Conservation (phyloP, 2,797 vertebrate species). For the Smutsia gigantea region DNA sequence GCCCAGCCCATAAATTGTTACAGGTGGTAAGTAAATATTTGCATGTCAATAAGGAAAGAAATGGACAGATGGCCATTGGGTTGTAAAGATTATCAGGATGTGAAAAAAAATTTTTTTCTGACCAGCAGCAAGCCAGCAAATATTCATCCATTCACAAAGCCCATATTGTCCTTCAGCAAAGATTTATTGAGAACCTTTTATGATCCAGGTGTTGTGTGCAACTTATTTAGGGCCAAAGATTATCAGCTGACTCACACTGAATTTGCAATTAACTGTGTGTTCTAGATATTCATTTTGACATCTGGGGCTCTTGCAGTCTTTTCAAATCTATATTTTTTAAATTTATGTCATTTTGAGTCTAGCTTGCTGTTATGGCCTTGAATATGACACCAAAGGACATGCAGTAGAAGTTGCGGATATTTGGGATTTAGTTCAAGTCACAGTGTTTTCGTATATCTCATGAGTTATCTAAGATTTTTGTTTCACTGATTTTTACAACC, state of each 20-base stretch:
- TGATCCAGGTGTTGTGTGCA: not conserved
- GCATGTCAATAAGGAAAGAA: not conserved
- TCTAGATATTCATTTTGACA: not conserved
- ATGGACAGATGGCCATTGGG: not conserved
- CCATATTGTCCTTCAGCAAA: not conserved
- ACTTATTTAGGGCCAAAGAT: not conserved
- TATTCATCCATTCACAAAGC: not conserved
- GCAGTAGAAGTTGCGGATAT: not conserved
- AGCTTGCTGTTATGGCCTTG: not conserved
- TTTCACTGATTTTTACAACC: not conserved
- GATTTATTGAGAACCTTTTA: not conserved
- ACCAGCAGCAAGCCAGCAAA: not conserved
- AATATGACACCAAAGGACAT: not conserved
- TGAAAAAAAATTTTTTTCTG: not conserved
- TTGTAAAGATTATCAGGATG: not conserved
- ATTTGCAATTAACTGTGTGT: not conserved
- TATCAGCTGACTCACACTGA: not conserved
- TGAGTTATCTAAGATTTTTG: not conserved
- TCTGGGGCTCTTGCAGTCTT: not conserved
- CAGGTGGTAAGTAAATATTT: not conserved
- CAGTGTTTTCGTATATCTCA: not conserved
- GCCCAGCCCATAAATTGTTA: not conserved
- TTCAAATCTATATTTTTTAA: not conserved
- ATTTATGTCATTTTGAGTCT: not conserved
- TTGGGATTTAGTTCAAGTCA: not conserved